Conservation (phyloP, 30 jellyfish, hydroid and myxozoan genomes). For the Catostylus mosaicus region DNA sequence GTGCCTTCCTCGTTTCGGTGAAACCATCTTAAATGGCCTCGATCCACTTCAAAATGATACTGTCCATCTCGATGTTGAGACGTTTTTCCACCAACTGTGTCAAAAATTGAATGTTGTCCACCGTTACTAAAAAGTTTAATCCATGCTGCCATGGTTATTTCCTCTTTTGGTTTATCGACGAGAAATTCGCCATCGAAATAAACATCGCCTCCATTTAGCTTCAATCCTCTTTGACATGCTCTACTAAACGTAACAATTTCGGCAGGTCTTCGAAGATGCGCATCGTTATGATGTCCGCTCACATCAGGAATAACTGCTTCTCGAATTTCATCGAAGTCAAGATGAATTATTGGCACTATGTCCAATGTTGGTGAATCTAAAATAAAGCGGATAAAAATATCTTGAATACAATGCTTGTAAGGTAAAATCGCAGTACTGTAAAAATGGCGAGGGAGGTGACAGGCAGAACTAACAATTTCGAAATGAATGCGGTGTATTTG, state of each 20-base stretch:
- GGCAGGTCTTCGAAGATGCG: slow-evolving; percentile 90
- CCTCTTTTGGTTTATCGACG: slow-evolving; percentile 88
- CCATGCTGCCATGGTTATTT: slow-evolving; percentile 94
- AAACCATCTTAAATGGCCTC: slow-evolving; percentile 96
- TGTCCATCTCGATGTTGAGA: slow-evolving; percentile 90
- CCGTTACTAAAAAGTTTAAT: slow-evolving; percentile 94
- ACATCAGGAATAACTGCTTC: slow-evolving; percentile 90
- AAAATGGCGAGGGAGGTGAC: no score
- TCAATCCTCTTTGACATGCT: slow-evolving; percentile 92
- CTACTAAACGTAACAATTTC: slow-evolving; percentile 88
- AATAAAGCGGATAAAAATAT: no score
- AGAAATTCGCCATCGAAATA: slow-evolving; percentile 95
- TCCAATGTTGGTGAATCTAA: slow-evolving; percentile 75
- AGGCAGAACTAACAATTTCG: no score
- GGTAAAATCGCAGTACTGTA: no score
- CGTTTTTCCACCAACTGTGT: slow-evolving; percentile 95
- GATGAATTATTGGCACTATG: slow-evolving; percentile 83
- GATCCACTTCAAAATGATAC: slow-evolving; percentile 94
- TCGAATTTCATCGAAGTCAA: slow-evolving; percentile 94
- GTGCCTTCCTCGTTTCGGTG: slow-evolving; percentile 93
- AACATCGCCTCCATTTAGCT: slow-evolving; percentile 96
- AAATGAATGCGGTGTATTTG: no score
- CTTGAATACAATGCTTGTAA: no score
- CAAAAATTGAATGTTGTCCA: slow-evolving; percentile 96
- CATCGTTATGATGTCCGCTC: slow-evolving; percentile 98